These are phyloP conservation scores for Stomatorhinus ivindoensis DNA, from an alignment of 2,113 vertebrate species.

Conservation along the genomic window DNA sequence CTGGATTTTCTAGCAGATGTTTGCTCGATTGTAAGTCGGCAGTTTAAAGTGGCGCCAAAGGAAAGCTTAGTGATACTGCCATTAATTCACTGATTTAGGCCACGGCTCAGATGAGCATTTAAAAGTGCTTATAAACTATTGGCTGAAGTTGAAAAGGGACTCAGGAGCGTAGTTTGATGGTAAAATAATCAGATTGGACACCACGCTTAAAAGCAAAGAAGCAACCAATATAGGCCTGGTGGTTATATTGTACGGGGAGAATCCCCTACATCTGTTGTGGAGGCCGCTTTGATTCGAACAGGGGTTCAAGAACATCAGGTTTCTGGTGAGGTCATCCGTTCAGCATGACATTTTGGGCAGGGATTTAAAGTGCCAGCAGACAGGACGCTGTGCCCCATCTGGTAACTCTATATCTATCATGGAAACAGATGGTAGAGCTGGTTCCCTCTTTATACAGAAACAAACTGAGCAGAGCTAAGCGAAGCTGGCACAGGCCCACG, in stretches of 20 bases:
- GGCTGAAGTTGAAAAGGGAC: not conserved
- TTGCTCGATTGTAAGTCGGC: constrained; percentile 1
- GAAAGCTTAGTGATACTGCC: constrained; percentile 2
- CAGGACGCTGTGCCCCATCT: not conserved
- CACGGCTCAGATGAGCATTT: constrained; percentile 14
- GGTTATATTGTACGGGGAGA: not conserved
- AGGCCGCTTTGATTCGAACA: not conserved
- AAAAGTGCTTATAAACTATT: constrained; percentile 9
- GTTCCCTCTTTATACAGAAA: constrained; percentile 12
- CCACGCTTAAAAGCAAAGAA: not conserved
- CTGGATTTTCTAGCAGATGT: constrained; percentile 20
- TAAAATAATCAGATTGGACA: constrained; percentile 1
- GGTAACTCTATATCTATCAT: constrained; percentile 9
- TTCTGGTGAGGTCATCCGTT: constrained; percentile 7
- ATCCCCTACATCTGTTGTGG: not conserved
- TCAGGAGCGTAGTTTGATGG: not conserved
- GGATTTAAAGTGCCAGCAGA: constrained; percentile 12
- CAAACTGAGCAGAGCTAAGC: not conserved
- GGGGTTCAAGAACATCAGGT: not conserved
- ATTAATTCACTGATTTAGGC: constrained; percentile 18
- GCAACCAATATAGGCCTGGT: not conserved
- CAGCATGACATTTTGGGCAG: constrained; percentile 2
- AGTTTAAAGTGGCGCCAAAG: constrained; percentile 17
- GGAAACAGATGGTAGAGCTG: constrained; percentile 10
- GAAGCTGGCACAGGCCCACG: not conserved